Percentiles rank a stretch among this genome's conserved stretches.
Conservation (phyloP, 1,140 invertebrate species). For the Drosophila mojavensis region DNA sequence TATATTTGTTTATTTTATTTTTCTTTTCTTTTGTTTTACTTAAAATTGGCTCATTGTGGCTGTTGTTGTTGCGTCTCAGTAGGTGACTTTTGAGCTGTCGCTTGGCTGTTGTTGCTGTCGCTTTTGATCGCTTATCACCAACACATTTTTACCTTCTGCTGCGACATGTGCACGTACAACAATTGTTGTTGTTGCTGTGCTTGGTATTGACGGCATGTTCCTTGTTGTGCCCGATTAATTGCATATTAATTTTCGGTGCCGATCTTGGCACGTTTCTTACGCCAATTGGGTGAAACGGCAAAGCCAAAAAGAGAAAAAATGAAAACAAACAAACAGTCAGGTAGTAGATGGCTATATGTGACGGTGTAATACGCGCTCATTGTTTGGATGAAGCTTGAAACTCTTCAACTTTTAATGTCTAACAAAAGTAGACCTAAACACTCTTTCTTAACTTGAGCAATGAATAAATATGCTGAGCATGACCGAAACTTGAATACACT, state of each 20-base stretch:
- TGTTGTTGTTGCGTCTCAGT: constrained; percentile 47
- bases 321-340: constrained; percentile 10
- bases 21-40: constrained; percentile 47
- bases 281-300: constrained; percentile 64
- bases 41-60: constrained; percentile 44
- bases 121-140: constrained; percentile 65
- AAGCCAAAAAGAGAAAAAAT: constrained; percentile 19
- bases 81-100: constrained; percentile 75
- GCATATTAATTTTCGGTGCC: constrained; percentile 73
- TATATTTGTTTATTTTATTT: constrained; percentile 11
- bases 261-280: constrained; percentile 78
- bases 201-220: constrained; percentile 74
- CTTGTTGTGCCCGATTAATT: constrained; percentile 81
- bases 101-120: constrained; percentile 53
- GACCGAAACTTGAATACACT: too few species aligned
- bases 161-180: constrained; percentile 76
- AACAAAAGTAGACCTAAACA: too few species aligned
- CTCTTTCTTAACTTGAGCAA: too few species aligned
- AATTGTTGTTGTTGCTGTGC: constrained; percentile 54
- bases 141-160: constrained; percentile 44
- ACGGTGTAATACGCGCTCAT: background rate
- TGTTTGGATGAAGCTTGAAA: too few species aligned
- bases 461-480: too few species aligned
- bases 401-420: too few species aligned
- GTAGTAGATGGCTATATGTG: background rate